Evolutionary conservation across 2,888 invertebrate species (phyloP), one percentile per base, ranked within the genome.

Genomic region (Yponomeuta plumbellus): DNA sequence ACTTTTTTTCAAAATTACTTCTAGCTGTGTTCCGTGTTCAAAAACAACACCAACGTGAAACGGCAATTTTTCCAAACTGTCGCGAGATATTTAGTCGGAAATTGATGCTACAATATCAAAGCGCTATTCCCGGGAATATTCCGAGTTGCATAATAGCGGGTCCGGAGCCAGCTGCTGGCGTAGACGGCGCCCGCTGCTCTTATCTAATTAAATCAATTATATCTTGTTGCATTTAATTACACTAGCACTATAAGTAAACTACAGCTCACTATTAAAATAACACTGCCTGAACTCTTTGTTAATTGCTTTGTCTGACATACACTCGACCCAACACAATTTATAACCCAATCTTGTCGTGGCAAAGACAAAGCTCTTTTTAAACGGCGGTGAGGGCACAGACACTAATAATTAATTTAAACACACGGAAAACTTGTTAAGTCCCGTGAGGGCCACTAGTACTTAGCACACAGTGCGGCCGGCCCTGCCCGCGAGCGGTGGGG

Each of bases 351-450:
- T 59, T 11, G 59, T 59, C 21, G 59, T 13, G 13, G 11, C 10
- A 59, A 59, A 34, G 34, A 17, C 17, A 13, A 17, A 17, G 44
- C 44, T 52, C 44, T 52, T 52, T 52, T 52, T 52, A 17, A 52
- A 1, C 44, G 44, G 58, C 11, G 58, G 10, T 61, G 61, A 34
- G 23, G 17, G 61, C 23, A 61, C 13, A 13, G 61, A 17, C 23
- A 26, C 13, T 61, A 61, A 61, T 61, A 17, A 13, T 61, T 26
- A 26, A 4, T 61, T 34, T 26, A 61, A 61, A 61, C 26, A 61
- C 26, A 61, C 22, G n/a, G 34, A 2, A 26, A 34, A 52, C 44
- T 52, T 52, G 17, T 52, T 52, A 17, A 58, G 58, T 20, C 58
- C 11, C 58, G 13, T 13, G 44, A 52, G 58, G 22, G 58, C 21